These are phyloP conservation scores for Vollenhovia emeryi DNA, from an alignment of 1,140 invertebrate genomes.

Conservation along the genomic window DNA sequence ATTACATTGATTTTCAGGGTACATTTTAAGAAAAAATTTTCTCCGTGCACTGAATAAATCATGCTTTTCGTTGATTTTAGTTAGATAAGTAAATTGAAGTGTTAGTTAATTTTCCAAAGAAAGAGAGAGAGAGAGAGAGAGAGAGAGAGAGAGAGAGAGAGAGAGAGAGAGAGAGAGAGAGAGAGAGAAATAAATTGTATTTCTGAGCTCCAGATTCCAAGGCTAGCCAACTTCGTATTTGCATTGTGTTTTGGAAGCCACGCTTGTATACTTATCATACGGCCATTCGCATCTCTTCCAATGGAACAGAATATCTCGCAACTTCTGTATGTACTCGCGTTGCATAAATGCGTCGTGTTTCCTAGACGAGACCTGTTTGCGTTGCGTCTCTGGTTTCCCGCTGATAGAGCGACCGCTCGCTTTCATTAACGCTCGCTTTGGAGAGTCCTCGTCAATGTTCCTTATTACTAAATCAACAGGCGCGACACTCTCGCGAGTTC, in stretches of 20 bases:
- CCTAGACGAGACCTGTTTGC: neutral
- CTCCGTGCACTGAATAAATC: neutral
- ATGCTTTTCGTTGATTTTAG: neutral
- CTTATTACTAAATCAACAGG: slow-evolving; percentile 9
- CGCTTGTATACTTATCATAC: slow-evolving; percentile 39
- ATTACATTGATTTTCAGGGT: too few relatives aligned
- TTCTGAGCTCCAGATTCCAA: slow-evolving; percentile 44
- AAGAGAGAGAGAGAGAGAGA: neutral
- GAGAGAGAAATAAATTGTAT: neutral
- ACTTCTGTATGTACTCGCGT: slow-evolving; percentile 35
- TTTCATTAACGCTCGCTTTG: slow-evolving; percentile 11
- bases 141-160: neutral
- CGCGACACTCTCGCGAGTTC: neutral
- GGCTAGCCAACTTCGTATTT: slow-evolving; percentile 73
- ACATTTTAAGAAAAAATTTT: too few relatives aligned
- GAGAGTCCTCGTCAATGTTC: neutral
- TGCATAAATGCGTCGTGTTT: slow-evolving; percentile 31
- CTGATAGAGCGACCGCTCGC: neutral
- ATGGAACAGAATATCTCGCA: slow-evolving; percentile 6
- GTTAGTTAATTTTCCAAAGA: neutral
- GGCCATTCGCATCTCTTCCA: slow-evolving; percentile 22
- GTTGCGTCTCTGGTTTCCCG: neutral
- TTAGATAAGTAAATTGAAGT: neutral
- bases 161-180: neutral
- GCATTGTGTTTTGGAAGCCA: slow-evolving; percentile 76